phyloP scores from a whole-genome alignment of 2,113 vertebrate genomes.

The Oncorhynchus kisutch region DNA sequence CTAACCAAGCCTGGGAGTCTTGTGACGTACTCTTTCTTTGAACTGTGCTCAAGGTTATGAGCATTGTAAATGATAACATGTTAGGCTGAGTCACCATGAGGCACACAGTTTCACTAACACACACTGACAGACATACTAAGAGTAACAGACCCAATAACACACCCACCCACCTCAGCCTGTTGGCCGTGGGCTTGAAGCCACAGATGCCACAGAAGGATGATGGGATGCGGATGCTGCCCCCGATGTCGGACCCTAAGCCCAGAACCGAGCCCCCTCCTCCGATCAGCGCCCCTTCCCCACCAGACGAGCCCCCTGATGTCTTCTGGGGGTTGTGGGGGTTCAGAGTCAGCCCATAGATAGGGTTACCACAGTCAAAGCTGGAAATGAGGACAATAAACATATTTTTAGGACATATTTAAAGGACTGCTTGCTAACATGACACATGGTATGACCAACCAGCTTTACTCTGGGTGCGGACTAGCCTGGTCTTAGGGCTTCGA shows the following conservation, averaged over 20 bases:
- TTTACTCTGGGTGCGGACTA: background rate
- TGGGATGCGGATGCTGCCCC: constrained; percentile 72
- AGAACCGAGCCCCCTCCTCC: constrained; percentile 71
- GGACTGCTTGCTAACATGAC: background rate
- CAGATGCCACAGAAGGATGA: constrained; percentile 75
- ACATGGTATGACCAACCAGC: background rate
- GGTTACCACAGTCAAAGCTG: constrained; percentile 79
- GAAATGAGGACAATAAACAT: background rate
- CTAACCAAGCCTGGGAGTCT: background rate
- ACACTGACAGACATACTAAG: no score
- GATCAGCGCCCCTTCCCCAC: constrained; percentile 73
- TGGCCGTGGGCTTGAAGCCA: constrained; percentile 66
- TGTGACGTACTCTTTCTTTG: background rate
- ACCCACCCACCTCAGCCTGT: constrained; percentile 63
- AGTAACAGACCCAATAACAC: background rate
- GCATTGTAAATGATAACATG: background rate
- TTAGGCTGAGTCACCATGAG: background rate
- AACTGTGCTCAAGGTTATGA: background rate
- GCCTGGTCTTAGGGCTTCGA: background rate
- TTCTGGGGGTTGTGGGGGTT: constrained; percentile 72
- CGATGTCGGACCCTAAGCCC: constrained; percentile 70
- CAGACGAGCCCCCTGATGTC: constrained; percentile 72
- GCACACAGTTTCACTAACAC: background rate
- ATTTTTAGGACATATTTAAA: background rate
- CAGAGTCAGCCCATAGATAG: constrained; percentile 71